A percentile compares a stretch with the other conserved stretches of the same genome.
Conservation (phyloP, 2,113 vertebrate species). For the Macrotis lagotis region DNA sequence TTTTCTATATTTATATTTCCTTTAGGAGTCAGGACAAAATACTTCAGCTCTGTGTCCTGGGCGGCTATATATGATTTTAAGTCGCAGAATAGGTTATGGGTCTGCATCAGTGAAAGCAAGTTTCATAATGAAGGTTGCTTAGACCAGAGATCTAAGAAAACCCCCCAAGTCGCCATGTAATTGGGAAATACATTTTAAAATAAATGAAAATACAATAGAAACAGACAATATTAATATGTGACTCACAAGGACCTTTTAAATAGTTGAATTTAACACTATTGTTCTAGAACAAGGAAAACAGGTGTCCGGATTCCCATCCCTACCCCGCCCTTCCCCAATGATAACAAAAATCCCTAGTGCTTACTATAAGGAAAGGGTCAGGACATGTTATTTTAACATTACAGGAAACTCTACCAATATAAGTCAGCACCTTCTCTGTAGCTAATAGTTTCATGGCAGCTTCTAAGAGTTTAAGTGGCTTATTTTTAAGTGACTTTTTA, state of each 20-base stretch:
- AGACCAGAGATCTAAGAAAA: too few species aligned
- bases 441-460: too few species aligned
- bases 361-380: not conserved
- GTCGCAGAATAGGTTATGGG: too few species aligned
- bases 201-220: too few species aligned
- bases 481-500: not conserved
- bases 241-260: too few species aligned
- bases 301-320: not conserved
- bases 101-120: too few species aligned
- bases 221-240: too few species aligned
- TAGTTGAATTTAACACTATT: not conserved
- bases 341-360: not conserved
- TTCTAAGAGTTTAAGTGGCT: too few species aligned
- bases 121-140: too few species aligned
- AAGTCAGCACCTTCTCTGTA: not conserved
- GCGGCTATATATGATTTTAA: not conserved
- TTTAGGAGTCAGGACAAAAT: not conserved
- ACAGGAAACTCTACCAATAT: not conserved
- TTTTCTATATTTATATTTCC: not conserved
- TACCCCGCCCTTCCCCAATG: too few species aligned
- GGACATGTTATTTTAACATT: not conserved
- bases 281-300: not conserved
- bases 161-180: too few species aligned
- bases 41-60: not conserved
- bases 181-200: too few species aligned